These are phyloP conservation scores for Drosophila birchii DNA, from an alignment of 2,888 invertebrate genomes.

Conservation along the genomic window DNA sequence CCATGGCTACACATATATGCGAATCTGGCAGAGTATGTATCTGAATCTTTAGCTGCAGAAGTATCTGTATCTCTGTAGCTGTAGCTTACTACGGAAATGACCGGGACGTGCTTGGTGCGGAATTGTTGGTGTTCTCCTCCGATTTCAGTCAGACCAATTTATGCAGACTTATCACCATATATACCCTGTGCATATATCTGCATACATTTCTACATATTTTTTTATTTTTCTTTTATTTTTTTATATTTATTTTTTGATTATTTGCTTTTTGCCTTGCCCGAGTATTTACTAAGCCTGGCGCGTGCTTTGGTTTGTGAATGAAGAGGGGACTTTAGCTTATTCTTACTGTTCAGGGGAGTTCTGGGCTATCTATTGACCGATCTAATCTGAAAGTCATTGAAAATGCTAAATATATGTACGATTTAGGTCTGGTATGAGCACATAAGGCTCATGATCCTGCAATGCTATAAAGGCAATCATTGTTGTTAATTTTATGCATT, in stretches of 20 bases:
- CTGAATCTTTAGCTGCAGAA: conserved; percentile 48
- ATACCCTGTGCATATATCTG: conserved; percentile 26
- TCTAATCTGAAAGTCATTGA: conserved; percentile 11
- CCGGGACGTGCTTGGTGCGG: conserved; percentile 67
- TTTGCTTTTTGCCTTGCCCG: conserved; percentile 26
- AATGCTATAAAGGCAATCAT: neutral
- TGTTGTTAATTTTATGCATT: neutral
- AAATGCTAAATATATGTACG: conserved; percentile 2
- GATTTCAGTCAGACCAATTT: conserved; percentile 36
- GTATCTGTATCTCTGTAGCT: conserved; percentile 59
- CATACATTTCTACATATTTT: conserved; percentile 42
- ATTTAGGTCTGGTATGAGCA: neutral
- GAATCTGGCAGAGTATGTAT: conserved; percentile 32
- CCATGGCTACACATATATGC: conserved; percentile 21
- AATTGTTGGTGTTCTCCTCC: conserved; percentile 47
- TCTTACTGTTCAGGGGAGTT: neutral
- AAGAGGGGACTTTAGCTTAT: conserved; percentile 22
- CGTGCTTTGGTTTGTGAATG: conserved; percentile 74
- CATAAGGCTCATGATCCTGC: neutral
- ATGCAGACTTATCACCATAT: conserved; percentile 33
- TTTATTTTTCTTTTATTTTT: conserved; percentile 54
- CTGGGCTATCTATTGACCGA: neutral
- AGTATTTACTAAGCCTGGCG: conserved; percentile 71
- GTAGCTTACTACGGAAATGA: conserved; percentile 78
- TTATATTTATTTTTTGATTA: conserved; percentile 66